Evolutionary conservation across 1,140 invertebrate genomes (phyloP).

Genomic region (Daktulosphaira vitifoliae): DNA sequence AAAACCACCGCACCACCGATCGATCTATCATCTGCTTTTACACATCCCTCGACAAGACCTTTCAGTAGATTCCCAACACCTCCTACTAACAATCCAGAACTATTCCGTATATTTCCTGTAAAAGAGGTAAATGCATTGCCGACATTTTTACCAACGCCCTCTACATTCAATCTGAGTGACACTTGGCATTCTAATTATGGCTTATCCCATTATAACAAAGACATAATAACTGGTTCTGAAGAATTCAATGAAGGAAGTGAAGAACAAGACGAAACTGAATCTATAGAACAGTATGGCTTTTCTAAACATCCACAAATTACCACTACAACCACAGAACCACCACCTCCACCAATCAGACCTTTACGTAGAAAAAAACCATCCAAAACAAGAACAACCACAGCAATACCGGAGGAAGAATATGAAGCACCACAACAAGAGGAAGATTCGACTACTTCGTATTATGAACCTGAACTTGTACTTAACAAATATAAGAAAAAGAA

Average conservation of each 20-base stretch:
- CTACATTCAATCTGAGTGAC: neutral
- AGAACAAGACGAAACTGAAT: slow-evolving; percentile 15
- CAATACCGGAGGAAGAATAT: slow-evolving; percentile 29
- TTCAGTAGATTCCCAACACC: slow-evolving; percentile 21
- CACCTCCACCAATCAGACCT: neutral
- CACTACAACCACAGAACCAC: neutral
- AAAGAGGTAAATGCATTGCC: slow-evolving; percentile 7
- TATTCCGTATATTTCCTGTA: slow-evolving; percentile 19
- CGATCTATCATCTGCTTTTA: neutral
- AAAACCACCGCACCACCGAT: neutral
- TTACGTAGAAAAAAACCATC: neutral
- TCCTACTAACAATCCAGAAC: neutral
- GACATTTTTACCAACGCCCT: neutral
- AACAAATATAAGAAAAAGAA: slow-evolving; percentile 33
- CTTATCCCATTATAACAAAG: neutral
- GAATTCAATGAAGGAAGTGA: neutral
- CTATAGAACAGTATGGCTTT: slow-evolving; percentile 1
- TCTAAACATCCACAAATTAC: neutral
- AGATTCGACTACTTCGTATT: neutral
- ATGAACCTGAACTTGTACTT: neutral
- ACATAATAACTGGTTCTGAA: neutral
- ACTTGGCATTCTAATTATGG: neutral
- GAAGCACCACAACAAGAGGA: neutral
- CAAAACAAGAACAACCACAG: slow-evolving; percentile 13
- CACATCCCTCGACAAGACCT: slow-evolving; percentile 17